Percentiles rank a stretch among this genome's conserved stretches.
Conservation (phyloP, 2,888 invertebrate genomes). For the Andricus curvator region DNA sequence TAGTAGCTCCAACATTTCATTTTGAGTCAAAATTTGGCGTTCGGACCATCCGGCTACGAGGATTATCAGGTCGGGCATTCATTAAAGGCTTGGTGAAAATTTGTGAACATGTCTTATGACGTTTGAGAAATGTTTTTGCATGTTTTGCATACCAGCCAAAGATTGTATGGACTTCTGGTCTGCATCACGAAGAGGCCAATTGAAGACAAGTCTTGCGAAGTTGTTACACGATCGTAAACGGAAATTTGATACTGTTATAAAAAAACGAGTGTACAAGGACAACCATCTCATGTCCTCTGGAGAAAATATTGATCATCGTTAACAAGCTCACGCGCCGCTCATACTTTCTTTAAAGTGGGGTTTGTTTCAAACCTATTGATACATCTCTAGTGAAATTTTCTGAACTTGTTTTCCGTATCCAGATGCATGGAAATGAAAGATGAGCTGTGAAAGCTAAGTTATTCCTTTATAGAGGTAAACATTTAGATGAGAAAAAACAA, state of each 20-base stretch:
- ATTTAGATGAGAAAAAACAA: no score
- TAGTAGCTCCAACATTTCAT: not conserved
- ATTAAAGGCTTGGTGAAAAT: constrained; percentile 49
- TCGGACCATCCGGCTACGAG: constrained; percentile 22
- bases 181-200: not conserved
- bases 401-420: no score
- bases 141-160: not conserved
- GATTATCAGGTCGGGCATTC: constrained; percentile 52
- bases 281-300: not conserved
- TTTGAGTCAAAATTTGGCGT: not conserved
- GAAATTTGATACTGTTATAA: not conserved
- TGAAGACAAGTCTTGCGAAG: not conserved
- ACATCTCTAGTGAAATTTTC: no score
- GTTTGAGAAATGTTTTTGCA: not conserved
- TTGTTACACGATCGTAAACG: not conserved
- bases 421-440: no score
- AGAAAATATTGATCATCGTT: not conserved
- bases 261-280: not conserved
- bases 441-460: no score
- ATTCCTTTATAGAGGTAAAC: no score
- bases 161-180: not conserved
- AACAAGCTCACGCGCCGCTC: not conserved
- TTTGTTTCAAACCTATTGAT: no score
- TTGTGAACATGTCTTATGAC: not conserved
- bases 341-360: not conserved